These are phyloP conservation scores for Mastomys natalensis DNA, from an alignment of 2,113 vertebrate genomes.

Conservation along the genomic window DNA sequence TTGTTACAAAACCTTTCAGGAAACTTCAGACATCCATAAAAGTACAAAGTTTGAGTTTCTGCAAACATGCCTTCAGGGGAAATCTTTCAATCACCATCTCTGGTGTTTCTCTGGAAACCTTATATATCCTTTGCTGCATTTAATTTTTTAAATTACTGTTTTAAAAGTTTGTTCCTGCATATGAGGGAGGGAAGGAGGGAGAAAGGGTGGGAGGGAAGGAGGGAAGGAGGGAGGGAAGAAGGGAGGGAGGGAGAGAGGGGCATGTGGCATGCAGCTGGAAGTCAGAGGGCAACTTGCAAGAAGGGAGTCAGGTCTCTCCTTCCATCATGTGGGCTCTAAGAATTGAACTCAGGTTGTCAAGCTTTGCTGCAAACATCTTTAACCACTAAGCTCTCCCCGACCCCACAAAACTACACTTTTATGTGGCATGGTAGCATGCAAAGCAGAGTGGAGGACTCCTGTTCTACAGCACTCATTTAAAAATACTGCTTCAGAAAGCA, in stretches of 20 bases:
- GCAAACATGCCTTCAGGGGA: too few species aligned
- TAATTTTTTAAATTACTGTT: neutral
- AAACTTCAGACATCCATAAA: neutral
- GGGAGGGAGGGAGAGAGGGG: accelerated
- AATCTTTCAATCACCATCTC: accelerated
- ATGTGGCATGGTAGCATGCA: accelerated
- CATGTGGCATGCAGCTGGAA: neutral
- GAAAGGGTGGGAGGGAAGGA: too few species aligned
- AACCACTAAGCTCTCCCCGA: neutral
- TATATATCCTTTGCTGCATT: too few species aligned
- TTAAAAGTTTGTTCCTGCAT: neutral
- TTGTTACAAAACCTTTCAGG: neutral
- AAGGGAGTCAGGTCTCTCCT: neutral
- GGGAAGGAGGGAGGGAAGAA: too few species aligned
- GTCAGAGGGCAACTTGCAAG: neutral
- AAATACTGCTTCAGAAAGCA: neutral
- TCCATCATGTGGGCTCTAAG: neutral
- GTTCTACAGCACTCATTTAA: neutral
- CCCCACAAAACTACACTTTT: neutral
- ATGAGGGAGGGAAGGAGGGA: neutral
- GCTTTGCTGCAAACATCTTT: neutral
- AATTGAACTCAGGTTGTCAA: too few species aligned
- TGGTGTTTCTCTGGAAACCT: neutral
- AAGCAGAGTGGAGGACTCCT: accelerated
- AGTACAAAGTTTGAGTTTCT: accelerated